A percentile compares a stretch with the other conserved stretches of the same genome.
Evolutionary conservation across 2,113 vertebrate genomes (phyloP).

Genomic region (Microcebus ravelobensis): DNA sequence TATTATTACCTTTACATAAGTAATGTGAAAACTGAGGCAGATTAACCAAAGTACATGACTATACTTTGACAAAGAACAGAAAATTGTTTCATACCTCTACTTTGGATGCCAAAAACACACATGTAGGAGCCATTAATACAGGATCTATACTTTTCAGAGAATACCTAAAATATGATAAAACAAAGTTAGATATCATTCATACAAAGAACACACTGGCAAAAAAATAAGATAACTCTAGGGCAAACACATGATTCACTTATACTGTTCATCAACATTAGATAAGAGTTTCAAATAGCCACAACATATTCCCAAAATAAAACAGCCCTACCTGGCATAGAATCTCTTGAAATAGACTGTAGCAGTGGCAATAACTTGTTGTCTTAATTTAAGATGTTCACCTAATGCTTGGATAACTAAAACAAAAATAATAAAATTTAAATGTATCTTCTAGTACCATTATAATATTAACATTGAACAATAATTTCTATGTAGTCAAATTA

Average conservation of each 20-base stretch:
- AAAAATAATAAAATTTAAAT: constrained; percentile 66
- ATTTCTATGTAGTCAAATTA: background rate
- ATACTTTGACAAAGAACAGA: constrained; percentile 67
- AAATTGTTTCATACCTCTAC: constrained; percentile 94
- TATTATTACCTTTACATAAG: background rate
- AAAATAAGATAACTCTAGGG: constrained; percentile 12
- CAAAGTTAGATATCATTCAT: constrained; percentile 75
- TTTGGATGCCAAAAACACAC: constrained; percentile 99
- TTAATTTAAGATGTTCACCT: constrained; percentile 99
- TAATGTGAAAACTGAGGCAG: background rate
- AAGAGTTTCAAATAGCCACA: constrained; percentile 58
- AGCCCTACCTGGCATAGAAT: constrained; percentile 96
- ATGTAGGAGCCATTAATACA: constrained; percentile 99
- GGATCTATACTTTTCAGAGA: constrained; percentile 99
- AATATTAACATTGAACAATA: constrained; percentile 43
- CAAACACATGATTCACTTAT: constrained; percentile 48
- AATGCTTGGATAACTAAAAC: constrained; percentile 97
- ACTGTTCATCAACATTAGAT: background rate
- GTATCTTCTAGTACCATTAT: constrained; percentile 1
- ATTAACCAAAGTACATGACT: background rate
- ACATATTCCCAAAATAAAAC: constrained; percentile 77
- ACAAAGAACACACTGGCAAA: background rate
- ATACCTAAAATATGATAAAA: constrained; percentile 90
- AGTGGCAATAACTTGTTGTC: constrained; percentile 99
- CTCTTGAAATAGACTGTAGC: constrained; percentile 99